phyloP scores from a whole-genome alignment of 2,888 invertebrate genomes.

The Aromia moschata region DNA sequence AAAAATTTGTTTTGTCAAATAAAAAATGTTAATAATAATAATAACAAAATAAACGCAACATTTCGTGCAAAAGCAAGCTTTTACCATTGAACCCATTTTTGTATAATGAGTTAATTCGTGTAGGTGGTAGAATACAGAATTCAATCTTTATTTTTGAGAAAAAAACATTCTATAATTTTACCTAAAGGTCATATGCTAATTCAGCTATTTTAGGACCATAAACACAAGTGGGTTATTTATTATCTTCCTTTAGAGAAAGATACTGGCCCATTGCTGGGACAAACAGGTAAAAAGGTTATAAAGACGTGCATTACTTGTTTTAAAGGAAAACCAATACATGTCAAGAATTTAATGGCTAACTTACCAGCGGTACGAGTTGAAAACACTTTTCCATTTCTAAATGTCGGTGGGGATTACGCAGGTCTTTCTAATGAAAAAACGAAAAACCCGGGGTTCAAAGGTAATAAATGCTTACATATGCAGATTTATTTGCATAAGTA shows the following conservation, averaged over 20 bases:
- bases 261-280: conserved; percentile 9
- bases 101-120: conserved; percentile 11
- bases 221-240: neutral
- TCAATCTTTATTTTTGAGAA: conserved; percentile 17
- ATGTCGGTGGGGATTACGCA: conserved; percentile 4
- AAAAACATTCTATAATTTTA: conserved; percentile 25
- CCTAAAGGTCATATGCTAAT: conserved; percentile 9
- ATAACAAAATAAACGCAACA: neutral
- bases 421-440: neutral
- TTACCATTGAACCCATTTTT: conserved; percentile 25
- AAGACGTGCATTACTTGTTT: conserved; percentile 4
- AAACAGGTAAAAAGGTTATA: conserved; percentile 1
- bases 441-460: neutral
- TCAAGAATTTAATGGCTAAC: neutral
- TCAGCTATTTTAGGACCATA: neutral
- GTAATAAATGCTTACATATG: conserved; percentile 1
- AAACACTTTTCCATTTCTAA: neutral
- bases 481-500: conserved; percentile 4
- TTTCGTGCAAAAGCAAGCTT: conserved; percentile 20
- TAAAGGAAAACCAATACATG: neutral
- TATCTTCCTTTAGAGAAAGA: conserved; percentile 6
- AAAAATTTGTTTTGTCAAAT: neutral
- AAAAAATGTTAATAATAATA: conserved; percentile 17
- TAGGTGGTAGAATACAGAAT: conserved; percentile 20
- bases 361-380: conserved; percentile 1